These are phyloP conservation scores for Anguilla anguilla DNA, from an alignment of 2,797 vertebrate species.

Conservation along the genomic window DNA sequence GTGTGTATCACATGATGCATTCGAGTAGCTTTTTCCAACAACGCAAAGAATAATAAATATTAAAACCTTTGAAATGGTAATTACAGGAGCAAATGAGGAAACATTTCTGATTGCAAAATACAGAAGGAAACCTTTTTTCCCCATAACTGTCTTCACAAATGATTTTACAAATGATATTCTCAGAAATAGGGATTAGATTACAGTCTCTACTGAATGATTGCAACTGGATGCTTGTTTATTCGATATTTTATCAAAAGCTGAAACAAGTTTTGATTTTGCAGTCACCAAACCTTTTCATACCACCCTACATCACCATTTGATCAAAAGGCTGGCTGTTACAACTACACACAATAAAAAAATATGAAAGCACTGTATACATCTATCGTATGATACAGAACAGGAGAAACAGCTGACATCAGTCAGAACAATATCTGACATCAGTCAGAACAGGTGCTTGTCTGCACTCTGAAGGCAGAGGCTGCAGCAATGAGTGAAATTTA, in stretches of 20 bases:
- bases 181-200: not conserved
- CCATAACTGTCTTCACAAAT: not conserved
- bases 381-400: no score
- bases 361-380: no score
- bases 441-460: no score
- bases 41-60: not conserved
- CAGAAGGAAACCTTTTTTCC: not conserved
- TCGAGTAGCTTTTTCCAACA: no score
- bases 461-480: no score
- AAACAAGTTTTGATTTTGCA: not conserved
- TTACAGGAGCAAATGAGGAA: not conserved
- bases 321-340: no score
- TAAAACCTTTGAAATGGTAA: not conserved
- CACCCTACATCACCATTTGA: not conserved
- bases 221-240: not conserved
- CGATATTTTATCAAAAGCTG: not conserved
- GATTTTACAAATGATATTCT: not conserved
- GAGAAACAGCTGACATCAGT: no score
- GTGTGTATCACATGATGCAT: no score
- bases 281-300: not conserved
- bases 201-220: not conserved
- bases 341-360: no score
- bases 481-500: no score
- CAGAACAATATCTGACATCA: no score
- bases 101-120: not conserved